Base-by-base conservation (phyloP, 2,797 vertebrate species). In the Gymnoscopelus microlampas region DNA sequence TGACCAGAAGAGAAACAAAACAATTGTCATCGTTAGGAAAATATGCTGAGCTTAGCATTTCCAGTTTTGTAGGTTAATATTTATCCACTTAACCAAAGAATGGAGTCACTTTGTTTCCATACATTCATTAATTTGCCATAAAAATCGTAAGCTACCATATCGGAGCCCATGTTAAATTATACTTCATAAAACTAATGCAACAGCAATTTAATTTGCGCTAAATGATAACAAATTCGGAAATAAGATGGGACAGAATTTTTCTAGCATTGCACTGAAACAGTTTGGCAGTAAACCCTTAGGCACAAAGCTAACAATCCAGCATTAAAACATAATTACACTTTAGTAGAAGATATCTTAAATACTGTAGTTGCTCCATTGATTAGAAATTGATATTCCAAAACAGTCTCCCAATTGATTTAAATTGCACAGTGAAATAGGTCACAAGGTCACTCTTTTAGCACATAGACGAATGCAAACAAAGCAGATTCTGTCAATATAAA, bases 281-380 rank as follows among this genome's bases (percentile, higher is more conserved):
- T 83, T 84, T 81, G 83, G 84, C 85, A 86, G 78, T 39, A 71
- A 71, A 83, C 39, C 60, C 54, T 68, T 57, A 77, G 80, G 78
- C 80, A 86, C 80, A 69, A 56, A 74, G 53, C 83, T 79, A 74
- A 58, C 67, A 51, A n/a, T 62, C 49, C 51, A 53, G 68, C 51
- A 49, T 44, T 44, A 44, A 44, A 44, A 44, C 39, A 44, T 44
- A 35, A 35, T 35, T 35, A 10, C 39, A 44, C 32, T 44, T 44
- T 44, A 7, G 39, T 44, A 44, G 8, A 10, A 2, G 39, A 44
- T 44, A 44, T 44, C 39, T 9, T 44, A 44, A 44, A 44, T 44
- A 44, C 39, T 44, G 39, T 44, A 39, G 5, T 39, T 39, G 35
- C 35, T 10, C 39, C 39, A 44, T 35, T 35, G 5, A 35, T 44